Conservation (phyloP, 2,113 vertebrate genomes). For the Corythoichthys intestinalis region DNA sequence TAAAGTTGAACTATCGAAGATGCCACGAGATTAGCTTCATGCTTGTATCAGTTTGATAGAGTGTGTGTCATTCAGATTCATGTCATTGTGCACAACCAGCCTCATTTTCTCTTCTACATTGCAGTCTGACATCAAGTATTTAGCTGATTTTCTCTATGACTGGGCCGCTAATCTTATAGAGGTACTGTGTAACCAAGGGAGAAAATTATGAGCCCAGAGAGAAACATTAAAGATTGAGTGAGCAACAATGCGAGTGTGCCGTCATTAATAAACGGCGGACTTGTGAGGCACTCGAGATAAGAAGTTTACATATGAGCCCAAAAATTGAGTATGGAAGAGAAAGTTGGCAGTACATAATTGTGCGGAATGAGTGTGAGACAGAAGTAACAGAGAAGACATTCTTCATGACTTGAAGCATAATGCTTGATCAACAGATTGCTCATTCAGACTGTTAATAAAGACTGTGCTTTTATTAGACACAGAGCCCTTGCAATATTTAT, state of each 20-base stretch:
- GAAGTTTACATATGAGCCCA: constrained; percentile 18
- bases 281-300: constrained; percentile 14
- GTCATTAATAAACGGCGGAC: constrained; percentile 34
- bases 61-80: background rate
- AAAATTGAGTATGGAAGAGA: constrained; percentile 26
- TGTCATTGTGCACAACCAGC: constrained; percentile 17
- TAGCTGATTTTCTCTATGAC: constrained; percentile 36
- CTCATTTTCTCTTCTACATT: constrained; percentile 12
- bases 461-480: constrained; percentile 75
- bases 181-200: constrained; percentile 4
- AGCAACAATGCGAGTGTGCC: constrained; percentile 28
- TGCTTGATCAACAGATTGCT: constrained; percentile 71
- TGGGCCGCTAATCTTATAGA: constrained; percentile 55
- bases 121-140: constrained; percentile 29
- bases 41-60: background rate
- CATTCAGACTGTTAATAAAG: constrained; percentile 75
- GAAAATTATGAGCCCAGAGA: background rate
- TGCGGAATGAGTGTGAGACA: constrained; percentile 24
- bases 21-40: background rate
- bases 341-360: constrained; percentile 4
- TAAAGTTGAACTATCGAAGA: too few species aligned
- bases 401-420: constrained; percentile 69
- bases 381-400: constrained; percentile 36
- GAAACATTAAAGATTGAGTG: constrained; percentile 31
- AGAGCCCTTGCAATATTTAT: constrained; percentile 74